phyloP scores from a whole-genome alignment of 2,888 invertebrate genomes.

The Parascotia fuliginaria region DNA sequence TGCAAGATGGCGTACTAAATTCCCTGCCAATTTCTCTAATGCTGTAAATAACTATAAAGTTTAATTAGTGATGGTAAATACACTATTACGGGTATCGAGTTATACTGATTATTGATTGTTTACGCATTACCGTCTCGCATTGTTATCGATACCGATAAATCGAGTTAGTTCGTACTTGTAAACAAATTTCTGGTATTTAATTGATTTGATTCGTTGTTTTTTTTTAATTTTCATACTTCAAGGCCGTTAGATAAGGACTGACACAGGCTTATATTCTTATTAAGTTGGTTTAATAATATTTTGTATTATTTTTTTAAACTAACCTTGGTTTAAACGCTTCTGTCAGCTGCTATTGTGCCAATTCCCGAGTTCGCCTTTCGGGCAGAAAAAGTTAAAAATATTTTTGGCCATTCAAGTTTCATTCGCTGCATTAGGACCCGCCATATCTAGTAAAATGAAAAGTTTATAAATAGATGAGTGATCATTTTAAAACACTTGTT shows the following conservation, averaged over 20 bases:
- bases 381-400: too few relatives aligned
- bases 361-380: too few relatives aligned
- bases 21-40: slow-evolving; percentile 77
- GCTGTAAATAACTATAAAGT: slow-evolving; percentile 77
- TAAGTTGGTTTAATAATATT: neutral
- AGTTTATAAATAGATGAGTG: too few relatives aligned
- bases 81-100: slow-evolving; percentile 61
- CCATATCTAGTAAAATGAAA: too few relatives aligned
- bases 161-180: slow-evolving; percentile 45
- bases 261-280: neutral
- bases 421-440: too few relatives aligned
- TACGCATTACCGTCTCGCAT: slow-evolving; percentile 60
- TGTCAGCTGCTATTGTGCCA: too few relatives aligned
- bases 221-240: slow-evolving; percentile 35
- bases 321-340: too few relatives aligned
- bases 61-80: slow-evolving; percentile 80
- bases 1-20: slow-evolving; percentile 79
- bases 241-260: slow-evolving; percentile 20
- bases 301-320: neutral
- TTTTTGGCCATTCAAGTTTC: too few relatives aligned
- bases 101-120: slow-evolving; percentile 69
- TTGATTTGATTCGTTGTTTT: slow-evolving; percentile 61
- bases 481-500: too few relatives aligned
- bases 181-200: slow-evolving; percentile 57
- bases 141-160: slow-evolving; percentile 46